Evolutionary conservation across 1,140 invertebrate genomes (phyloP).

Genomic region (Caenorhabditis remanei): DNA sequence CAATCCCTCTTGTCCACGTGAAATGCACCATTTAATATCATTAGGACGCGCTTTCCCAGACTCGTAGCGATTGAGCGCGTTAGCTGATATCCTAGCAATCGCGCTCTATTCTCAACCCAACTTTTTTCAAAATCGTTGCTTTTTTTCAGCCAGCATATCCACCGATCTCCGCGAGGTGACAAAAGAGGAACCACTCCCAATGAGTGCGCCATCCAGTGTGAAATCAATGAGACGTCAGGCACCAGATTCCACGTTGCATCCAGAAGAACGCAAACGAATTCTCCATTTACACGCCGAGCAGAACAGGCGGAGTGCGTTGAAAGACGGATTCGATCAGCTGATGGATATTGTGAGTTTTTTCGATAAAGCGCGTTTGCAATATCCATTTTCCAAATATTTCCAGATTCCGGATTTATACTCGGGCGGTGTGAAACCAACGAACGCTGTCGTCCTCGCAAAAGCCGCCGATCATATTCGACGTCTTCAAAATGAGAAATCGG

Average conservation of each 20-base stretch:
- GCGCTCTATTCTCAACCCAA: too few relatives aligned
- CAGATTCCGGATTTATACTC: constrained; percentile 66
- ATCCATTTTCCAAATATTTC: not conserved
- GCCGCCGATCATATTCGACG: constrained; percentile 64
- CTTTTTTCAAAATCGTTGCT: too few relatives aligned
- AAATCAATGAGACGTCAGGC: constrained; percentile 55
- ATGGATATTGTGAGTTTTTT: constrained; percentile 65
- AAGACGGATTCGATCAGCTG: constrained; percentile 69
- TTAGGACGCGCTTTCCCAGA: too few relatives aligned
- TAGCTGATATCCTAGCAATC: too few relatives aligned
- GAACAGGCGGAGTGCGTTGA: constrained; percentile 89
- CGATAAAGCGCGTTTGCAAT: not conserved
- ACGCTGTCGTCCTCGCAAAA: constrained; percentile 67
- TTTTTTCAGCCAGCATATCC: not conserved
- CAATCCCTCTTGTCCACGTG: too few relatives aligned
- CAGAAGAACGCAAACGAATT: constrained; percentile 78
- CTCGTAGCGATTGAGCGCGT: too few relatives aligned
- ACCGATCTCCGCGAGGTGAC: not conserved
- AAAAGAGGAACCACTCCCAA: constrained; percentile 43
- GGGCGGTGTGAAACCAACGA: constrained; percentile 67
- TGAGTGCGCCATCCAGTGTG: constrained; percentile 62
- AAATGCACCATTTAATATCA: too few relatives aligned
- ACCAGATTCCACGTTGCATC: constrained; percentile 77
- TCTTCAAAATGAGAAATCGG: constrained; percentile 47
- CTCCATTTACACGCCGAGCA: constrained; percentile 96